Base-by-base conservation (phyloP, 64 coral and sea anemone genomes). In the Stylophora pistillata region DNA sequence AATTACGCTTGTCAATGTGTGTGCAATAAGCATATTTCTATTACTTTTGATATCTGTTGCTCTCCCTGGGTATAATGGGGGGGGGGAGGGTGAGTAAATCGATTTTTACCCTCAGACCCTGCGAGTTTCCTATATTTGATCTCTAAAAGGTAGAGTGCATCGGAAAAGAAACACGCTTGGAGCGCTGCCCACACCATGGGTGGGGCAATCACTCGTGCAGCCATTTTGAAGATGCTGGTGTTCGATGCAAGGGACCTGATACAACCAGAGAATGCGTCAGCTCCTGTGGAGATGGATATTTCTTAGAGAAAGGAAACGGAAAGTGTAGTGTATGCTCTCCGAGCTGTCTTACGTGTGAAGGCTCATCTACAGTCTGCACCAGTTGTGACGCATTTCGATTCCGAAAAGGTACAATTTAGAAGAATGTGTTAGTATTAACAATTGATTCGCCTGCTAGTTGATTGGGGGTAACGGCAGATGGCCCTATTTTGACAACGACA, bases 171-270 rank as follows among this genome's bases (percentile, higher is more conserved):
- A 27, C 90, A 3, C 78, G 87, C 16, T 72, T 96, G 21, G 90
- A 96, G 9, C 53, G 69, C 31, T 96, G 94, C 25, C 2, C 9
- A 1, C 94, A 96, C 55, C 29, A 41, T 53, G 86, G 74, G 23
- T 98, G 91, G 95, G 95, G 92, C 9, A 90, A 98, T 70, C 87
- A 98, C 59, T 30, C 90, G 21, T 98, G 95, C 55, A 80, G 85
- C 29, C 95, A 98, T 81, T 74, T 91, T 91, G 95, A 98, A 68
- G 95, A 98, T 53, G 95, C 86, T 20, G 95, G 95, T 20, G 95
- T 98, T 0, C 41, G 88, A 17, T 98, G 95, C 56, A 62, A 71
- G 23, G 95, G 95, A 1, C 95, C 95, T 12, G 95, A 98, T 76
- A 93, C 32, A 13, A 90, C 55, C n/a, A 79, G 84, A 56, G 88